Evolutionary conservation across 2,113 vertebrate species (phyloP).

Genomic region (Hydrolagus affinis): DNA sequence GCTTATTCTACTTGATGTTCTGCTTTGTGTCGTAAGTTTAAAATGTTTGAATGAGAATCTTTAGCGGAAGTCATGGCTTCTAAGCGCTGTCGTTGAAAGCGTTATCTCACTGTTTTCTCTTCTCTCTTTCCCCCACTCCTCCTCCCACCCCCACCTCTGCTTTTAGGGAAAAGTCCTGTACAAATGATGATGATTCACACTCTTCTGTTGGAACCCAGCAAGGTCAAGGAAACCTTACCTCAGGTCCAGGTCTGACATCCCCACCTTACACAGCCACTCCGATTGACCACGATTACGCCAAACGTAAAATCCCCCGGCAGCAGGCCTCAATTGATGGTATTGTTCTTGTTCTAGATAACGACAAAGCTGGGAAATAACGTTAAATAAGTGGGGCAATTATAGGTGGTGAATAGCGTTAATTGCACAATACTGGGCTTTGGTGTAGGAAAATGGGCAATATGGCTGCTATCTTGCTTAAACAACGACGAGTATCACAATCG

Average conservation of each 20-base stretch:
- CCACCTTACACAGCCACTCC: constrained; percentile 95
- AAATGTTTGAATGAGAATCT: neutral
- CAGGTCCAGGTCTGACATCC: constrained; percentile 94
- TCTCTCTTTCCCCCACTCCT: constrained; percentile 26
- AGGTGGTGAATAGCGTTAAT: constrained; percentile 48
- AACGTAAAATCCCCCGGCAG: constrained; percentile 96
- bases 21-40: neutral
- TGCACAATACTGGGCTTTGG: constrained; percentile 61
- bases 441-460: constrained; percentile 87
- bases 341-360: constrained; percentile 87
- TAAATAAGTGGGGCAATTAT: constrained; percentile 39
- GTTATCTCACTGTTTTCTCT: neutral
- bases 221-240: constrained; percentile 69
- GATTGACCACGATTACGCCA: constrained; percentile 99
- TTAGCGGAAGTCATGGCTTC: no score
- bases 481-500: neutral
- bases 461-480: constrained; percentile 48
- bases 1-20: no score
- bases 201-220: constrained; percentile 69
- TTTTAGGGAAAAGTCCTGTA: constrained; percentile 75
- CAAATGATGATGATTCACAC: constrained; percentile 82
- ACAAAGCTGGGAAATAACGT: constrained; percentile 54
- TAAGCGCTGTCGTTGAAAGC: neutral
- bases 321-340: constrained; percentile 94
- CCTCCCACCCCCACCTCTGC: no score